A percentile compares a stretch with the other conserved stretches of the same genome.
These are phyloP conservation scores for Eueides isabella DNA, from an alignment of 1,140 invertebrate genomes.

Conservation along the genomic window DNA sequence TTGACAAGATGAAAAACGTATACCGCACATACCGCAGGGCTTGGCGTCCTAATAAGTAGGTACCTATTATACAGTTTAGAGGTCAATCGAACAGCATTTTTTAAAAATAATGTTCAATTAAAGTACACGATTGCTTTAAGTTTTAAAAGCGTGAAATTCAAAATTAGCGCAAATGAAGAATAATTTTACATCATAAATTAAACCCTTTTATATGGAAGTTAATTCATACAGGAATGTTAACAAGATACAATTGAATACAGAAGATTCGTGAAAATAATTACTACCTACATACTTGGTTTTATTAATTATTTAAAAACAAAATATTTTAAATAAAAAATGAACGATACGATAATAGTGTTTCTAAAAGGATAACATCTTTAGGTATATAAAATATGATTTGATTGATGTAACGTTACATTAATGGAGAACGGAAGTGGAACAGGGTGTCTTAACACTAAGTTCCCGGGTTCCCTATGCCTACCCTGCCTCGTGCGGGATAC, in stretches of 20 bases:
- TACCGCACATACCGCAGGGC: no score
- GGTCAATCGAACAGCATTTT: neutral
- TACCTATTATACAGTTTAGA: neutral
- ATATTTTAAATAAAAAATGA: neutral
- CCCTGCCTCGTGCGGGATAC: no score
- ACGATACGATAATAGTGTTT: no score
- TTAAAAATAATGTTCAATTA: neutral
- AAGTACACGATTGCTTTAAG: neutral
- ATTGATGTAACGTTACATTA: no score
- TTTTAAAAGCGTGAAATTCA: neutral
- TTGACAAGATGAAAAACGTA: no score
- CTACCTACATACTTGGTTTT: neutral
- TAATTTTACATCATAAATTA: neutral
- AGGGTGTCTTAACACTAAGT: no score
- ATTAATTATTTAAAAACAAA: neutral
- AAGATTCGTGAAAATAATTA: neutral
- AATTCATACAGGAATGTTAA: neutral
- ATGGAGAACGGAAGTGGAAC: no score
- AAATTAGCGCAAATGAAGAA: neutral
- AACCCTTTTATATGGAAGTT: neutral
- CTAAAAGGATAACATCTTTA: no score
- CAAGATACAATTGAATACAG: neutral
- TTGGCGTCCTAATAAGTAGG: no score
- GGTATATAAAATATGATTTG: no score
- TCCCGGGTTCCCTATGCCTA: no score